Conservation (phyloP, 2,797 vertebrate genomes). For the Gadopsis marmoratus region DNA sequence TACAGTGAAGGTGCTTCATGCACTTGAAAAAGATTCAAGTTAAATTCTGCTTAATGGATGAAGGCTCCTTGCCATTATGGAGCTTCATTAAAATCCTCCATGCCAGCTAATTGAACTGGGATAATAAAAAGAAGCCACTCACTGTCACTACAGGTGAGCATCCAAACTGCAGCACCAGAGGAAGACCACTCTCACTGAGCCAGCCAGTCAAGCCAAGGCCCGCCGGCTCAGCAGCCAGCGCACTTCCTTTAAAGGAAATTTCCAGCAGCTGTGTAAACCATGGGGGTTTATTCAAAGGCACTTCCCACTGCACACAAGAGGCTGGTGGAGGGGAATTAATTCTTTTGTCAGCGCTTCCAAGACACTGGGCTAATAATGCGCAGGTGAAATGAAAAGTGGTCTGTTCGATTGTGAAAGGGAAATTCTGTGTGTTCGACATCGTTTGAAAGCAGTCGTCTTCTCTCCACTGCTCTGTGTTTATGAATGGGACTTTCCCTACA, state of each 20-base stretch:
- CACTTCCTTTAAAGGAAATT: slow-evolving; percentile 88
- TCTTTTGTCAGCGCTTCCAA: slow-evolving; percentile 37
- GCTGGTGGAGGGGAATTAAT: slow-evolving; percentile 61
- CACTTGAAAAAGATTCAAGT: background rate
- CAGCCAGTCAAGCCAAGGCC: slow-evolving; percentile 12
- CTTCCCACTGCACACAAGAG: slow-evolving; percentile 68
- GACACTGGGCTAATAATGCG: slow-evolving; percentile 18
- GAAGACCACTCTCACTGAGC: slow-evolving; percentile 29
- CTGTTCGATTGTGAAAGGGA: slow-evolving; percentile 8
- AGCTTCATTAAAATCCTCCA: slow-evolving; percentile 2
- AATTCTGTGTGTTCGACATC: slow-evolving; percentile 11
- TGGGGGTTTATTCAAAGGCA: slow-evolving; percentile 73
- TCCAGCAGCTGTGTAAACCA: slow-evolving; percentile 85
- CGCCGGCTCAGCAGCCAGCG: slow-evolving; percentile 58
- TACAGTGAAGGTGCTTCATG: background rate
- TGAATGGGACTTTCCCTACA: slow-evolving; percentile 61
- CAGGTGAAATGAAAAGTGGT: slow-evolving; percentile 35
- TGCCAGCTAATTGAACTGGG: background rate
- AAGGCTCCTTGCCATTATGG: background rate
- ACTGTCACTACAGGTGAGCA: slow-evolving; percentile 13
- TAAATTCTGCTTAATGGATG: background rate
- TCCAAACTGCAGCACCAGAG: slow-evolving; percentile 21
- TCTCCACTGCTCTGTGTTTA: slow-evolving; percentile 32
- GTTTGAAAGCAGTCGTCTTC: slow-evolving; percentile 42
- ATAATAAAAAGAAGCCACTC: slow-evolving; percentile 9